A percentile compares a stretch with the other conserved stretches of the same genome.
Conservation (phyloP, 2,797 vertebrate genomes). For the Chelidonichthys spinosus region DNA sequence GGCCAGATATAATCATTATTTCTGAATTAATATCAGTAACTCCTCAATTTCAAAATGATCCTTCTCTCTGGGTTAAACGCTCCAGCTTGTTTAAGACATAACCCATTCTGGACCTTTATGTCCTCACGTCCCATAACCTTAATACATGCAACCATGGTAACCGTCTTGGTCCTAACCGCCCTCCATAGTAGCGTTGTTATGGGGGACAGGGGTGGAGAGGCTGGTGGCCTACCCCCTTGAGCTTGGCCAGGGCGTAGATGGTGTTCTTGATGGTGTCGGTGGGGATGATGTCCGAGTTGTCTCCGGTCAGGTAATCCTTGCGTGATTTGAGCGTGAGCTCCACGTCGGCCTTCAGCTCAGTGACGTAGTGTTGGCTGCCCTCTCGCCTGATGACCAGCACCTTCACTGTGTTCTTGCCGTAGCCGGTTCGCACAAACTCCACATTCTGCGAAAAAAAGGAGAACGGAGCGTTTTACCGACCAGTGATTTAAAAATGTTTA, state of each 20-base stretch:
- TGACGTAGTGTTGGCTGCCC: constrained; percentile 86
- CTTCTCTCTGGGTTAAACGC: neutral
- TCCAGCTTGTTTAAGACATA: neutral
- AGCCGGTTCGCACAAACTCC: constrained; percentile 92
- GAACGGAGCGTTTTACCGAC: constrained; percentile 23
- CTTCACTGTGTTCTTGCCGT: constrained; percentile 94
- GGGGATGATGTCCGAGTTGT: constrained; percentile 94
- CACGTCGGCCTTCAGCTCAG: constrained; percentile 90
- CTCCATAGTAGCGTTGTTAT: neutral
- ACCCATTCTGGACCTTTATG: neutral
- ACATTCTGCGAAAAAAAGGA: constrained; percentile 81
- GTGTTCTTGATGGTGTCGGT: constrained; percentile 99
- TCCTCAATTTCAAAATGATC: neutral
- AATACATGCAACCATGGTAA: no score
- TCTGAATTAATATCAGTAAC: neutral
- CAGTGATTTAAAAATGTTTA: neutral
- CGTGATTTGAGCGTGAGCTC: constrained; percentile 89
- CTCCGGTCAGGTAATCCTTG: constrained; percentile 90
- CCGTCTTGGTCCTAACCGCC: neutral
- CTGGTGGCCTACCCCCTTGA: constrained; percentile 89
- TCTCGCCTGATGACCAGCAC: constrained; percentile 88
- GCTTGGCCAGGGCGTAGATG: constrained; percentile 91
- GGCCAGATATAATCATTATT: no score
- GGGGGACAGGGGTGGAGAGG: no score
- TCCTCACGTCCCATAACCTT: no score